Conservation (phyloP, 2,797 vertebrate species). For the Hapalemur alaotrensis region DNA sequence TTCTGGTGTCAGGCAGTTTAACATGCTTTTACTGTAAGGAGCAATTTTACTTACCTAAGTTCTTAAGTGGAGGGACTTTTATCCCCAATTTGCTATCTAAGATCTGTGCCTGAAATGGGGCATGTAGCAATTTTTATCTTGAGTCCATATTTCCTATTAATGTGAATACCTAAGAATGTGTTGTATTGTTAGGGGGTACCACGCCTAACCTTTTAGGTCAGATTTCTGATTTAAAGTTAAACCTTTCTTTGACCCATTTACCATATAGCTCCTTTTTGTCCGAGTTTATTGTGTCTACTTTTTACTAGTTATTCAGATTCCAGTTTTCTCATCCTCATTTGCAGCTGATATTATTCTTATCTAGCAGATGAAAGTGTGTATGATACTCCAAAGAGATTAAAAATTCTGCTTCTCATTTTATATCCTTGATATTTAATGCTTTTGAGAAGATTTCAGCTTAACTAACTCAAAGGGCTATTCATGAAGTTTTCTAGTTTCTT, state of each 20-base stretch:
- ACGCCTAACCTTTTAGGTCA: not conserved
- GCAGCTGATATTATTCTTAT: not conserved
- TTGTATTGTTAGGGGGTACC: not conserved
- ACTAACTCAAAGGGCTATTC: not conserved
- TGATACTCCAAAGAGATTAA: not conserved
- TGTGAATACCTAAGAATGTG: not conserved
- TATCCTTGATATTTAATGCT: not conserved
- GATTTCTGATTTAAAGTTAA: conserved; percentile 13
- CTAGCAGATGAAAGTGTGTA: not conserved
- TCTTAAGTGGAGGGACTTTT: not conserved
- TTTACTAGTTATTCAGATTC: not conserved
- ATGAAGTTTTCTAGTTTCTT: not conserved
- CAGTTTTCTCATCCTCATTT: not conserved
- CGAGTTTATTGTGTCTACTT: not conserved
- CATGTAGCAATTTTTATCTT: not conserved
- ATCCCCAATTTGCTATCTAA: not conserved
- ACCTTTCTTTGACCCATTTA: not conserved
- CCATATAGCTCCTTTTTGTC: not conserved
- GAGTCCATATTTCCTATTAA: not conserved
- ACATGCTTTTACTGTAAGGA: not conserved
- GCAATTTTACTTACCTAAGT: not conserved
- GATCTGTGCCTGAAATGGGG: not conserved
- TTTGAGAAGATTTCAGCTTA: not conserved
- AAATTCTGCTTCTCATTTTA: not conserved
- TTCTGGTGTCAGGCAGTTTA: not conserved